Evolutionary conservation across 2,797 vertebrate genomes (phyloP), one percentile per base, ranked within the genome.

Genomic region (Fistularia tabacaria): DNA sequence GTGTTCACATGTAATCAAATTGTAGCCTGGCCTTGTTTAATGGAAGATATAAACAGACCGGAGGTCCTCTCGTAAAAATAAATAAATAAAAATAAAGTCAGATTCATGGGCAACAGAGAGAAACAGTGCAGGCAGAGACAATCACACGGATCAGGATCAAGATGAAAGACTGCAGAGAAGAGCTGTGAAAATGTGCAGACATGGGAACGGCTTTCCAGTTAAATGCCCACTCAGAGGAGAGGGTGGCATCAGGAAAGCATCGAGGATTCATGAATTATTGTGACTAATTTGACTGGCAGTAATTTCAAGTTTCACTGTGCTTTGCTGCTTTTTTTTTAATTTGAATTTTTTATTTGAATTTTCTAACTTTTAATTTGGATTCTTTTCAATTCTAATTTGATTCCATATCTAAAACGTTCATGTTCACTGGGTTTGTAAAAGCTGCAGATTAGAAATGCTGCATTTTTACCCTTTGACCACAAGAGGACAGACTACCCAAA

Each of bases 401-500:
- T 36, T 41, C 8, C 10, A 3, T 7, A 45, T 7, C 13, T 9
- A 42, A n/a, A n/a, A 13, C 36, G 10, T 2, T 14, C 41, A 5
- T 49, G 14, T 41, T 6, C 0, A 13, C 10, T 36, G 5, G 14
- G 13, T 14, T 38, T 10, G 25, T 10, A 6, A 15, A 1, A 44
- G 12, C 1, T 9, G 9, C 7, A 45, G 8, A 3, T 12, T 10
- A 8, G 13, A 3, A 14, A 1, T 3, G 12, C 7, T 84, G 83
- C 74, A 84, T 36, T 71, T 79, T 51, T 45, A 38, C 9, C 7
- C 37, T 65, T 54, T 55, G 7, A 49, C 86, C 89, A 89, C 83
- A 51, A 83, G 85, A 73, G 81, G 87, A 79, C 88, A 89, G 85
- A 15, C 73, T 79, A 50, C 40, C 57, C 25, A 25, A 25, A 25